phyloP scores from a whole-genome alignment of 2,888 invertebrate genomes.

The Lepidochitona cinerea region DNA sequence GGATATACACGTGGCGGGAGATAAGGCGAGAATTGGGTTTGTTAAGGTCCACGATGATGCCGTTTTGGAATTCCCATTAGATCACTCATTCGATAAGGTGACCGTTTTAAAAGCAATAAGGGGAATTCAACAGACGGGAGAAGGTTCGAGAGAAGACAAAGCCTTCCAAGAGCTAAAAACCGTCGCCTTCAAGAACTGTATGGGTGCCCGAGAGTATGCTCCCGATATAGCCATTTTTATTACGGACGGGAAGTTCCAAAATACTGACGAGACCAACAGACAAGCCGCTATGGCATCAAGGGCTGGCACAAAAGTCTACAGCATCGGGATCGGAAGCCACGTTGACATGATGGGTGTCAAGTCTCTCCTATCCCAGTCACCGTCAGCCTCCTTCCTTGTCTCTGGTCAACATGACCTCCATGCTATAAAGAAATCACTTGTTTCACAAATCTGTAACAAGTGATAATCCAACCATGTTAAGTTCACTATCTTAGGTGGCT shows the following conservation, averaged over 20 bases:
- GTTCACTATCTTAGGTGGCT: too few relatives aligned
- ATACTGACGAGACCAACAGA: background rate
- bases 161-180: background rate
- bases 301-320: constrained; percentile 12
- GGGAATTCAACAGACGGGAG: background rate
- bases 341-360: constrained; percentile 12
- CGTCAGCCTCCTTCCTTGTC: too few relatives aligned
- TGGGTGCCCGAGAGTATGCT: background rate
- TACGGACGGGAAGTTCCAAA: constrained; percentile 15
- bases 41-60: background rate
- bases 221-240: constrained; percentile 11
- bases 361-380: constrained; percentile 3
- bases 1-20: background rate
- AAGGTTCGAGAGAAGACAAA: background rate
- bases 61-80: constrained; percentile 4
- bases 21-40: constrained; percentile 1
- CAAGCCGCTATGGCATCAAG: background rate
- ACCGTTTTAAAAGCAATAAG: background rate
- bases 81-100: background rate
- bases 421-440: too few relatives aligned
- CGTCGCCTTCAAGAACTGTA: background rate
- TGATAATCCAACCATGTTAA: too few relatives aligned
- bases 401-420: too few relatives aligned
- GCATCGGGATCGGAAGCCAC: constrained; percentile 17
- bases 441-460: too few relatives aligned